A percentile compares a stretch with the other conserved stretches of the same genome.
Evolutionary conservation across 2,113 vertebrate genomes (phyloP).

Genomic region (Urocitellus parryii): DNA sequence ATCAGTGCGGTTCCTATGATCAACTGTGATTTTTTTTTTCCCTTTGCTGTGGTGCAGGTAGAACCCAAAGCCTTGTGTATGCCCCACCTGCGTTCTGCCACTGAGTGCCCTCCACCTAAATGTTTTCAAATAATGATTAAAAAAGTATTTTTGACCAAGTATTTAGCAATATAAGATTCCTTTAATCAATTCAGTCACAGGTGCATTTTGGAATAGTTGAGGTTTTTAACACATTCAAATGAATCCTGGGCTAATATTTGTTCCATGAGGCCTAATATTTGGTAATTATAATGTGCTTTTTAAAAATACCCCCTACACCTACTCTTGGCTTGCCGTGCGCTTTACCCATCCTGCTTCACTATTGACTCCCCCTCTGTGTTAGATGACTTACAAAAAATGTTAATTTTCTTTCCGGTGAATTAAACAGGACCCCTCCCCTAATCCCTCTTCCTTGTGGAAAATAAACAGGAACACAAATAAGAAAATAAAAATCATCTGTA

Average conservation of each 20-base stretch:
- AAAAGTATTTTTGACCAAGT: not conserved
- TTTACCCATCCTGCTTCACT: not conserved
- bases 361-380: not conserved
- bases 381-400: not conserved
- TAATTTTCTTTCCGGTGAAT: not conserved
- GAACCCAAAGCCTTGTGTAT: no score
- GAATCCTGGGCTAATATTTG: not conserved
- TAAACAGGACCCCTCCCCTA: not conserved
- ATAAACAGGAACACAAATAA: slow-evolving; percentile 1
- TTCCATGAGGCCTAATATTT: no score
- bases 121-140: not conserved
- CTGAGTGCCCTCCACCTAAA: not conserved
- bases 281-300: not conserved
- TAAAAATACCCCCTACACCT: no score
- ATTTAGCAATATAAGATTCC: not conserved
- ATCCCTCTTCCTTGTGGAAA: not conserved
- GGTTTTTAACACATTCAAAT: not conserved
- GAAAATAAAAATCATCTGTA: not conserved
- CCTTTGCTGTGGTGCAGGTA: not conserved
- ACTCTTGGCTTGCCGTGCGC: not conserved
- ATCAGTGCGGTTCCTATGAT: not conserved
- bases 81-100: not conserved
- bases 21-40: not conserved
- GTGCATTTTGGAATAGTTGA: not conserved
- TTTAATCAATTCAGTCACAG: not conserved